Percentiles rank a stretch among this genome's conserved stretches.
These are phyloP conservation scores for Calidris pugnax DNA, from an alignment of 2,113 vertebrate species.

Conservation along the genomic window DNA sequence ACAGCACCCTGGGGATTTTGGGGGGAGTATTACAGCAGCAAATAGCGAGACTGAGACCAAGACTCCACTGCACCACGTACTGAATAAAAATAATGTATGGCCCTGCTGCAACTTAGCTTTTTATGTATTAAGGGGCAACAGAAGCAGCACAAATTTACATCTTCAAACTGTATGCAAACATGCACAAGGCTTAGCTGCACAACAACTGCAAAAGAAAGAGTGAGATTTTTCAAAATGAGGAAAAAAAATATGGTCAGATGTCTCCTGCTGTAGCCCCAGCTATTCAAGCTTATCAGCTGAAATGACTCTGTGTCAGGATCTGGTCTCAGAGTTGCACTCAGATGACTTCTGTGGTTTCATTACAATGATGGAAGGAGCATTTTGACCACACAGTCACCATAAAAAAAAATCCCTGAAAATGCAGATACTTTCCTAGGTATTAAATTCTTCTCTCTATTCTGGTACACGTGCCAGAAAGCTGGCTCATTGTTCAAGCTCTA, in stretches of 20 bases:
- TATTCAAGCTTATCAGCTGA: not conserved
- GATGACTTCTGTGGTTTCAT: not conserved
- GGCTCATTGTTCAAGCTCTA: not conserved
- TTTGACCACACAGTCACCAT: not conserved
- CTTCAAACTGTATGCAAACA: not conserved
- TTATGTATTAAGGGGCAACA: not conserved
- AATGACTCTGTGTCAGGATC: not conserved
- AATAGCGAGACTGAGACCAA: not conserved
- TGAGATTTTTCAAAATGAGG: not conserved
- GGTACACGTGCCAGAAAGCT: not conserved
- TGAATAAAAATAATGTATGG: not conserved
- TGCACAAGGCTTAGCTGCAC: not conserved
- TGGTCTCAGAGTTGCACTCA: not conserved
- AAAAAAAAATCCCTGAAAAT: not conserved
- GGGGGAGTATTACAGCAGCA: not conserved
- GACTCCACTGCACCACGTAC: not conserved
- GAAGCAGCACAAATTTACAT: not conserved
- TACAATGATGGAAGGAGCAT: not conserved
- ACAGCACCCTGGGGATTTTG: not conserved
- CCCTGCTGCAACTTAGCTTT: not conserved
- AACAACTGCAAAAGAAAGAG: not conserved
- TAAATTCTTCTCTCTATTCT: not conserved
- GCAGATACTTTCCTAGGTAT: not conserved
- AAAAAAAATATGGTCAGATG: not conserved
- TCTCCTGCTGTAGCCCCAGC: not conserved